Conservation (phyloP, 2,888 invertebrate genomes). For the Dorcus parallelipipedus region DNA sequence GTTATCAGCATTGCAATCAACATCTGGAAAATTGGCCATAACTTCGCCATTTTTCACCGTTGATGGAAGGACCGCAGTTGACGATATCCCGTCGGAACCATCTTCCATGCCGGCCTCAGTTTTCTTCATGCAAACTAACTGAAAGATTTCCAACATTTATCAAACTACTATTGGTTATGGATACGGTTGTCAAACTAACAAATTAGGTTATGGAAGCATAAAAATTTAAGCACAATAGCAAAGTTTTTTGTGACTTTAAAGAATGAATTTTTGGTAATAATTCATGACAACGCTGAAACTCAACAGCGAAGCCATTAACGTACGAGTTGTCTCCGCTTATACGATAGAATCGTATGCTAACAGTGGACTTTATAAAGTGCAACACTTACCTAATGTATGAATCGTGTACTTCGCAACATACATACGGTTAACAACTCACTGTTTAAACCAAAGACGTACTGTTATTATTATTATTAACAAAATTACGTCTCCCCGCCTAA, state of each 20-base stretch:
- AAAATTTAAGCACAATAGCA: constrained; percentile 1
- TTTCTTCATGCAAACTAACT: neutral
- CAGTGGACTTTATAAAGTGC: neutral
- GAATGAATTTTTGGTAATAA: too few species aligned
- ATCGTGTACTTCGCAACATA: neutral
- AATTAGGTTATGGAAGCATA: constrained; percentile 13
- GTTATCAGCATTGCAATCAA: constrained; percentile 18
- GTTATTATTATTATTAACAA: constrained; percentile 17
- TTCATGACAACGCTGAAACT: neutral
- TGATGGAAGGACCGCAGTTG: constrained; percentile 30
- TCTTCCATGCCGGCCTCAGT: constrained; percentile 45
- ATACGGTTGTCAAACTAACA: constrained; percentile 11
- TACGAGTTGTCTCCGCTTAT: neutral
- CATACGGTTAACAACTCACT: neutral
- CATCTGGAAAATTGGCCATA: constrained; percentile 44
- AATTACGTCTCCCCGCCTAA: constrained; percentile 44
- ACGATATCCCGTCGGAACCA: constrained; percentile 39
- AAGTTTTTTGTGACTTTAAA: neutral
- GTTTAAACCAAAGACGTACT: neutral
- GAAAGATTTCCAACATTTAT: too few species aligned
- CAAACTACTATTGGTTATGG: constrained; percentile 15
- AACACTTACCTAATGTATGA: neutral
- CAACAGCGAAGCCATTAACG: neutral
- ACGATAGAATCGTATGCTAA: neutral
- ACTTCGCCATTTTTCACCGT: constrained; percentile 40